These are phyloP conservation scores for Enteromius paludinosus DNA, from an alignment of 2,797 vertebrate genomes.

Conservation along the genomic window DNA sequence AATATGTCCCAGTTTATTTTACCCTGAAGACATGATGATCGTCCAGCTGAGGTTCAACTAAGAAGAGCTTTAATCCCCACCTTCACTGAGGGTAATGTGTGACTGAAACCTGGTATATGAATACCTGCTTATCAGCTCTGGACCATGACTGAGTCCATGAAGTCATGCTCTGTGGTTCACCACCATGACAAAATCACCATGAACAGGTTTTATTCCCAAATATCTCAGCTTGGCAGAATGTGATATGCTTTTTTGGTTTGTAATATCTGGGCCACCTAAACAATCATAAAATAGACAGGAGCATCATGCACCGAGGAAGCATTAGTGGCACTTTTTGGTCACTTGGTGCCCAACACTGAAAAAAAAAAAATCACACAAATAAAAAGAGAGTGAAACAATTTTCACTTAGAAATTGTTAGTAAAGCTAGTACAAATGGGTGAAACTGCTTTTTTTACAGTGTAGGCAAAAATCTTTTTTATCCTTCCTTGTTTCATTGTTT, in stretches of 20 bases:
- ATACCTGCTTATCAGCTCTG: conserved; percentile 43
- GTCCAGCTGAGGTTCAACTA: conserved; percentile 28
- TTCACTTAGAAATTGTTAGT: neutral
- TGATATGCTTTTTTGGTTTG: conserved; percentile 1
- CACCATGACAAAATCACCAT: conserved; percentile 23
- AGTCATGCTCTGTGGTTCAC: conserved; percentile 26
- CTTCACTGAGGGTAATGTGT: conserved; percentile 20
- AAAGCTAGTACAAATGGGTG: neutral
- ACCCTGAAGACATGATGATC: conserved; percentile 30
- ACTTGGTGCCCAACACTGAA: neutral
- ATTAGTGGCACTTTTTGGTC: neutral
- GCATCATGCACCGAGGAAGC: neutral
- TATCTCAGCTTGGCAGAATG: conserved; percentile 8
- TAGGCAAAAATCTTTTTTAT: too few relatives aligned
- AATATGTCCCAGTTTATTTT: conserved; percentile 28
- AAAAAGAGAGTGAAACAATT: neutral
- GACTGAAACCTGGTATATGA: conserved; percentile 29
- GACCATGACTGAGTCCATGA: conserved; percentile 29
- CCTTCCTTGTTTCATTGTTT: too few relatives aligned
- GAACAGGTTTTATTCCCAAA: neutral
- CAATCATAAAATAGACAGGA: neutral
- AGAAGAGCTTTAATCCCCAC: conserved; percentile 43
- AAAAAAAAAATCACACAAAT: neutral
- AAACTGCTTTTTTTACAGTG: too few relatives aligned
- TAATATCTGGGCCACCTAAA: neutral